phyloP scores from a whole-genome alignment of 2,113 vertebrate species.

The Pandion haliaetus region DNA sequence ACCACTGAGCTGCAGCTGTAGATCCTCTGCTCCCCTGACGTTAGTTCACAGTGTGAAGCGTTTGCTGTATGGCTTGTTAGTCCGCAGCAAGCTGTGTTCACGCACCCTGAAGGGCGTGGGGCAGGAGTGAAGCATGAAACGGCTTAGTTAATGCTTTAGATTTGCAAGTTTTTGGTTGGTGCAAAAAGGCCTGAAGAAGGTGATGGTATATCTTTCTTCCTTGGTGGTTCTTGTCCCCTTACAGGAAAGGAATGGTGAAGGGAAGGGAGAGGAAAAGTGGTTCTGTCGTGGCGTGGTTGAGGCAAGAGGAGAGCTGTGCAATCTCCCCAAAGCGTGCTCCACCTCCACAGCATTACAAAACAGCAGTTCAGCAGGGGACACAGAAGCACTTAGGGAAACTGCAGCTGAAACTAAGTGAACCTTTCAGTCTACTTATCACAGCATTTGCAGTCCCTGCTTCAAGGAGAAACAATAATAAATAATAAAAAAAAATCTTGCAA shows the following conservation, averaged over 20 bases:
- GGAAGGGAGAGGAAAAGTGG: not conserved
- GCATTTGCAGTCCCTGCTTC: slow-evolving; percentile 9
- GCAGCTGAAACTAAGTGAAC: slow-evolving; percentile 37
- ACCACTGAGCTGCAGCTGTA: slow-evolving; percentile 20
- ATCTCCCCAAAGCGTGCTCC: not conserved
- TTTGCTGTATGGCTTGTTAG: not conserved
- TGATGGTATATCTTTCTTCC: not conserved
- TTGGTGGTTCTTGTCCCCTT: not conserved
- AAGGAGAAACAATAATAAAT: slow-evolving; percentile 41
- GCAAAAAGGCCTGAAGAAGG: not conserved
- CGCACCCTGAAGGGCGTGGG: not conserved
- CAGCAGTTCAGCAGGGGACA: slow-evolving; percentile 48
- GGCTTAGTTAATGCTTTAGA: not conserved
- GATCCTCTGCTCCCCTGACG: rapidly evolving
- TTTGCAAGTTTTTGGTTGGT: not conserved
- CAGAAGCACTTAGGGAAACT: slow-evolving; percentile 29
- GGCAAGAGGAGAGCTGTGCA: not conserved
- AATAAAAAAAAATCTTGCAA: not conserved
- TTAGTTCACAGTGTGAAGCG: not conserved
- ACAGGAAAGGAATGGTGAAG: not conserved
- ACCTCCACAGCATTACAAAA: slow-evolving; percentile 42
- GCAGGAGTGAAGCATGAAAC: not conserved
- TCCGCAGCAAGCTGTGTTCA: not conserved
- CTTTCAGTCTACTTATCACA: slow-evolving; percentile 40
- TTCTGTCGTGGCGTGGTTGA: not conserved